A percentile compares a stretch with the other conserved stretches of the same genome.
Evolutionary conservation across 2,797 vertebrate genomes (phyloP).

Genomic region (Taenioides sp.): DNA sequence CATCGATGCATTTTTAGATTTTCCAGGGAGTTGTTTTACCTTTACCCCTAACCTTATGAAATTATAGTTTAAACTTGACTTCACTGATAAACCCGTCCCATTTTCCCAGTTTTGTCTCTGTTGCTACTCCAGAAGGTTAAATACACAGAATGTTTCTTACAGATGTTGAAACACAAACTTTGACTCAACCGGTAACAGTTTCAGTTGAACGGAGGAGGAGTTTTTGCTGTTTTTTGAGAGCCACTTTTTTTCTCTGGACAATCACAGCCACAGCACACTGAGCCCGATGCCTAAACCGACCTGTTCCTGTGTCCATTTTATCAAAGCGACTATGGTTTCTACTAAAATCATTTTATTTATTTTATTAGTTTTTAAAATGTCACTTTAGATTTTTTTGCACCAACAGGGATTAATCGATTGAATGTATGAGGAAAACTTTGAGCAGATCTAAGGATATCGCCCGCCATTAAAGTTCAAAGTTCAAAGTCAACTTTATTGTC

Average conservation of each 20-base stretch:
- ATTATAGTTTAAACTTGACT: not conserved
- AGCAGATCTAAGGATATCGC: not conserved
- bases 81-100: not conserved
- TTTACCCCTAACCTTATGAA: not conserved
- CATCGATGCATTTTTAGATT: not conserved
- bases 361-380: conserved; percentile 2
- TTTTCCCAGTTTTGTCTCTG: not conserved
- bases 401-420: not conserved
- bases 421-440: not conserved
- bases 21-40: not conserved
- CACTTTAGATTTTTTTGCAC: conserved; percentile 8
- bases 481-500: too few relatives aligned
- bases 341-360: conserved; percentile 1
- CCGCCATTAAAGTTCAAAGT: too few relatives aligned
- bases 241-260: conserved; percentile 75
- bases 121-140: not conserved
- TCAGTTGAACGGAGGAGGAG: conserved; percentile 32
- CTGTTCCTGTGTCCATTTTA: conserved; percentile 68
- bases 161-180: not conserved
- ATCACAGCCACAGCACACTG: conserved; percentile 81
- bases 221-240: conserved; percentile 51
- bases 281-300: conserved; percentile 76
- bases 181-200: conserved; percentile 45
- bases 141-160: not conserved
- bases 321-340: conserved; percentile 14